Conservation (phyloP, 2,888 invertebrate species). For the Macrosoma leucophasiata region DNA sequence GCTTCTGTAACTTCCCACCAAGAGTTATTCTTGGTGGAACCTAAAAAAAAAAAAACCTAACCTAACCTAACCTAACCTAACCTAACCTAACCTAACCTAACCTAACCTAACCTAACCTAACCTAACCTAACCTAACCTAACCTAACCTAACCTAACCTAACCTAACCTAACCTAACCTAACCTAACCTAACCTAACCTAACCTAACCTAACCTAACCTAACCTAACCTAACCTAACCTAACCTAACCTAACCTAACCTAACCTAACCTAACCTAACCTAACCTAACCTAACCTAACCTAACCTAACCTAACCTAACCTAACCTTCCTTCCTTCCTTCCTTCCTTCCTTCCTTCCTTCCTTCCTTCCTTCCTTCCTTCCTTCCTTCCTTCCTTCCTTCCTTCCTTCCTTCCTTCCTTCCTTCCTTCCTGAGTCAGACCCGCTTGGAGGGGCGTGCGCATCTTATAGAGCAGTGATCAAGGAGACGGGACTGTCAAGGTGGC, state of each 20-base stretch:
- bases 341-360: no score
- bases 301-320: constrained; percentile 25
- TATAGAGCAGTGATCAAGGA: constrained; percentile 20
- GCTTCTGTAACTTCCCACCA: constrained; percentile 23
- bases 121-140: constrained; percentile 24
- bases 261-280: constrained; percentile 25
- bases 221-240: constrained; percentile 27
- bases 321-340: constrained; percentile 24
- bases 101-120: constrained; percentile 25
- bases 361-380: constrained; percentile 24
- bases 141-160: constrained; percentile 25
- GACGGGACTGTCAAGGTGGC: constrained; percentile 13
- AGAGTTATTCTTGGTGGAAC: constrained; percentile 24
- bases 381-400: constrained; percentile 23
- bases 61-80: constrained; percentile 25
- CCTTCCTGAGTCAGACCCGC: constrained; percentile 24
- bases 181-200: constrained; percentile 26
- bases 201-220: constrained; percentile 28
- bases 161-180: constrained; percentile 26
- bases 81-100: constrained; percentile 25
- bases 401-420: constrained; percentile 22
- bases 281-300: constrained; percentile 26
- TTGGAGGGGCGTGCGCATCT: constrained; percentile 15
- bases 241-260: constrained; percentile 27
- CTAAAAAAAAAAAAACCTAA: constrained; percentile 25